phyloP scores from a whole-genome alignment of 2,888 invertebrate genomes.

The Mellilla xanthometata region DNA sequence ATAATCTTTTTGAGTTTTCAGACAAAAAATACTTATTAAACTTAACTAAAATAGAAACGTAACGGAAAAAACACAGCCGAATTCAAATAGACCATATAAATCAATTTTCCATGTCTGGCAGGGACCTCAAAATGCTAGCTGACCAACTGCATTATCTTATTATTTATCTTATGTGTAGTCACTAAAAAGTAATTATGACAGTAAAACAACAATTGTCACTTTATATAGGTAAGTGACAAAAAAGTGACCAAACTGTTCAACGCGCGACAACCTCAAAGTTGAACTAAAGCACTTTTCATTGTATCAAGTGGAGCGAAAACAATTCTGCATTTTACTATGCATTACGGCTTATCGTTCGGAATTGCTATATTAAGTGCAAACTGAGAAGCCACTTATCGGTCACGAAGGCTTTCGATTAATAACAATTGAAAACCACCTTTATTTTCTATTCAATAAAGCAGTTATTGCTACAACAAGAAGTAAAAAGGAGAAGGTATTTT shows the following conservation, averaged over 20 bases:
- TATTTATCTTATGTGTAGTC: too few species aligned
- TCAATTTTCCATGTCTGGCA: too few species aligned
- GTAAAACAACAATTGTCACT: too few species aligned
- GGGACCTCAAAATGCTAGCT: too few species aligned
- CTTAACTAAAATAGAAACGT: too few species aligned
- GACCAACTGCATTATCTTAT: too few species aligned
- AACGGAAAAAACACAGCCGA: too few species aligned
- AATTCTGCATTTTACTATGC: conserved; percentile 20
- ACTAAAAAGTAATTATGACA: too few species aligned
- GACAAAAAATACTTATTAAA: too few species aligned
- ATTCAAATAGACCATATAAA: too few species aligned
- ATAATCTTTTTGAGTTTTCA: too few species aligned
- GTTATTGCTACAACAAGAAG: background rate
- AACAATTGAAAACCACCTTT: conserved; percentile 9
- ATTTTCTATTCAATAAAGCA: background rate
- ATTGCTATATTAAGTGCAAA: conserved; percentile 35
- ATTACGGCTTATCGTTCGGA: conserved; percentile 27
- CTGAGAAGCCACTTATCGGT: conserved; percentile 31
- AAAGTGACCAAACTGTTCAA: background rate
- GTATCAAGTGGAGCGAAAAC: conserved; percentile 28
- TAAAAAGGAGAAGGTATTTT: conserved; percentile 4
- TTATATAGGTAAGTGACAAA: too few species aligned
- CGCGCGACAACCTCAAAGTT: background rate
- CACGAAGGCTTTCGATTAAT: conserved; percentile 25
- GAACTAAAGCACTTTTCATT: conserved; percentile 19